Evolutionary conservation across 2,113 vertebrate species (phyloP).

Genomic region (Gavia stellata): DNA sequence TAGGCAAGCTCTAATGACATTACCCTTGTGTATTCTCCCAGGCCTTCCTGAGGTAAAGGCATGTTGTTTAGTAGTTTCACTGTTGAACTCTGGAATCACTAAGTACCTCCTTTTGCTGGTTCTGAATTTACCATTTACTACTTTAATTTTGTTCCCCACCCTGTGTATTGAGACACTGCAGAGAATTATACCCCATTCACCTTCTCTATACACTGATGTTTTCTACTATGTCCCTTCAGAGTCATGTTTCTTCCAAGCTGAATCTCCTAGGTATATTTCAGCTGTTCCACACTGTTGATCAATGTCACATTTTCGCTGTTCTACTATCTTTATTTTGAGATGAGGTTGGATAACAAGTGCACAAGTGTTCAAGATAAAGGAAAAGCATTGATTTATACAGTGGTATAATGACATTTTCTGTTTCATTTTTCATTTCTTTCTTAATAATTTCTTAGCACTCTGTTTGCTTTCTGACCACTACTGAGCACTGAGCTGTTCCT

Average conservation of each 20-base stretch:
- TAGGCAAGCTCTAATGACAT: not conserved
- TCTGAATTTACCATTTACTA: not conserved
- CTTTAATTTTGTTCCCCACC: not conserved
- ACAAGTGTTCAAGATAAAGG: not conserved
- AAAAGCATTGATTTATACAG: not conserved
- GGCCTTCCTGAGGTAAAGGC: not conserved
- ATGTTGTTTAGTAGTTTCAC: not conserved
- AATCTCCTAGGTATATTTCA: not conserved
- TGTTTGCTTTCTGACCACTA: not conserved
- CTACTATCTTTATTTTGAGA: not conserved
- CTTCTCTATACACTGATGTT: not conserved
- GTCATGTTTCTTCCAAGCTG: not conserved
- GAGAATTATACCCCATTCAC: not conserved
- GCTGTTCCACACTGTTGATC: not conserved
- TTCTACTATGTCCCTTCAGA: not conserved
- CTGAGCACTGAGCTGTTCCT: not conserved
- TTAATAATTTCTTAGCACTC: not conserved
- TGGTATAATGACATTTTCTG: not conserved
- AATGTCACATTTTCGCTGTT: not conserved
- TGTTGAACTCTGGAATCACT: not conserved
- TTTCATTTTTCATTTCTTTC: not conserved
- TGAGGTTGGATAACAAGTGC: not conserved
- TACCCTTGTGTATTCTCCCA: not conserved
- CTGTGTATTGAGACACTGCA: not conserved
- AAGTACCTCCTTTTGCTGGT: not conserved